Evolutionary conservation across 2,113 vertebrate species (phyloP).

Genomic region (human (Homo sapiens)): DNA sequence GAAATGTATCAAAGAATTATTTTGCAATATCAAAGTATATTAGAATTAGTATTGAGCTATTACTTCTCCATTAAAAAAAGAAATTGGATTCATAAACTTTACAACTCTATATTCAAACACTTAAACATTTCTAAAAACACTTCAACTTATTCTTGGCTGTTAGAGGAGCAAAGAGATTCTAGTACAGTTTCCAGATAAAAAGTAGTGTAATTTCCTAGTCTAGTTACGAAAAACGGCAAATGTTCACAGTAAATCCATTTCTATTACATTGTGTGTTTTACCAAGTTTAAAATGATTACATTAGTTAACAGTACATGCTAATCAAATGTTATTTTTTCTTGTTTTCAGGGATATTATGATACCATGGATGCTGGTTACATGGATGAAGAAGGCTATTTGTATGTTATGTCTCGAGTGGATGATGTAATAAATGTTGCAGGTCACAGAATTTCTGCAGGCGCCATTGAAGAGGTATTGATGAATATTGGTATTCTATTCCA

Average conservation of each 20-base stretch:
- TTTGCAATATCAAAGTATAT: neutral
- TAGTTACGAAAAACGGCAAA: neutral
- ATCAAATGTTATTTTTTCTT: neutral
- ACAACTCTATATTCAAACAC: neutral
- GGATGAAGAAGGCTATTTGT: constrained; percentile 94
- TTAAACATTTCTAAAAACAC: neutral
- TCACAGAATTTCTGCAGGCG: constrained; percentile 95
- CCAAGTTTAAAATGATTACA: neutral
- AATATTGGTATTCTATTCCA: neutral
- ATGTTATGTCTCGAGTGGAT: constrained; percentile 96
- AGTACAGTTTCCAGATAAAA: constrained; percentile 18
- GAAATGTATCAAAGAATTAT: constrained; percentile 39
- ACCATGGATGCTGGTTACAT: constrained; percentile 97
- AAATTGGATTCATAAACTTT: constrained; percentile 57
- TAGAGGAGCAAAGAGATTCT: neutral
- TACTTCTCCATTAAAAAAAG: constrained; percentile 46
- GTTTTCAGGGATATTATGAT: constrained; percentile 94
- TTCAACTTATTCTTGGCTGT: constrained; percentile 42
- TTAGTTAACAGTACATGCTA: neutral
- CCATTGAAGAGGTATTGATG: constrained; percentile 93
- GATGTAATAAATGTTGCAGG: constrained; percentile 98
- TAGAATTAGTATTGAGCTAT: constrained; percentile 39
- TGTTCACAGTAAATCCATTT: neutral
- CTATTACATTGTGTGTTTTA: neutral
- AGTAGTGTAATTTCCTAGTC: constrained; percentile 14